Evolutionary conservation across 2,888 invertebrate genomes (phyloP).

Genomic region (Phengaris arion): DNA sequence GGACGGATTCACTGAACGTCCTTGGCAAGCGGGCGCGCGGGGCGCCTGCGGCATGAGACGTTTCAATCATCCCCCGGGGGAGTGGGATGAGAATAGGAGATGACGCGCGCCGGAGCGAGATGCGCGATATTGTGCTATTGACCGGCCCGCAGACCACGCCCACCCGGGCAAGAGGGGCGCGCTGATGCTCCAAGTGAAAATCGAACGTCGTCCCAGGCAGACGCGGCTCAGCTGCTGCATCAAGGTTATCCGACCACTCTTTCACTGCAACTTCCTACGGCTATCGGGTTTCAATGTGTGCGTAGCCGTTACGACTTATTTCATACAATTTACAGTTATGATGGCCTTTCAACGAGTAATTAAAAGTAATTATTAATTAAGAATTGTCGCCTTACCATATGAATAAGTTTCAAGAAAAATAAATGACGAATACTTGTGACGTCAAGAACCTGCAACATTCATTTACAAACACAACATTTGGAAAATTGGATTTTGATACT

Average conservation of each 20-base stretch:
- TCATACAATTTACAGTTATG: neutral
- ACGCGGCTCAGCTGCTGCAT: conserved; percentile 68
- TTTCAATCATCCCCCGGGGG: conserved; percentile 78
- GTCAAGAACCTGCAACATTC: neutral
- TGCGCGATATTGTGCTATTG: conserved; percentile 72
- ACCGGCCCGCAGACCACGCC: conserved; percentile 77
- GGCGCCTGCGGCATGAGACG: conserved; percentile 80
- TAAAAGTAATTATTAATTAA: neutral
- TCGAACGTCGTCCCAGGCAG: conserved; percentile 77
- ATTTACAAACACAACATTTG: neutral
- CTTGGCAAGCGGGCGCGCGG: conserved; percentile 76
- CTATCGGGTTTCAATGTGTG: conserved; percentile 23
- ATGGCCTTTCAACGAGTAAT: neutral
- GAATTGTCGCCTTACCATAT: neutral
- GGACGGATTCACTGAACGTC: conserved; percentile 80
- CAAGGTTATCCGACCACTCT: conserved; percentile 66
- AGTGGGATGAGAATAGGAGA: conserved; percentile 54
- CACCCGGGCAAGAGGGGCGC: conserved; percentile 76
- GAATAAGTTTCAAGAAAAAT: neutral
- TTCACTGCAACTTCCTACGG: conserved; percentile 66
- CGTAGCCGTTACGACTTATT: neutral
- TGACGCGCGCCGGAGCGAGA: conserved; percentile 56
- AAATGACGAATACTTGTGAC: conserved; percentile 1
- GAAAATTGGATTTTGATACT: neutral
- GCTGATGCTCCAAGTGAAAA: conserved; percentile 76